phyloP scores from a whole-genome alignment of 2,888 invertebrate genomes.

The Rotaria sp. region DNA sequence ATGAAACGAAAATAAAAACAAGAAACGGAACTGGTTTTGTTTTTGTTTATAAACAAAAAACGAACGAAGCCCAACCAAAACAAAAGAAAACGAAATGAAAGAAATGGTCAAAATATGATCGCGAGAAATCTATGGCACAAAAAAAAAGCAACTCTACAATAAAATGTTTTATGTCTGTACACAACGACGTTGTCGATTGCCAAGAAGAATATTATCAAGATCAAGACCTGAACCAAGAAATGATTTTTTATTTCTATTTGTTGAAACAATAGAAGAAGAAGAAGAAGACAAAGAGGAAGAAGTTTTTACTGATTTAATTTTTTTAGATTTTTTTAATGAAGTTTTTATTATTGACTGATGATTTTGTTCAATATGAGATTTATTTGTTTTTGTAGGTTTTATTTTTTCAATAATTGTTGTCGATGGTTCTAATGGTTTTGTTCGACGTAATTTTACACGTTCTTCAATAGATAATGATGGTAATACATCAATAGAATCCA shows the following conservation, averaged over 20 bases:
- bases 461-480: constrained; percentile 29
- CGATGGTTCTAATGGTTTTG: neutral
- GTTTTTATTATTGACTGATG: neutral
- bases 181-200: constrained; percentile 17
- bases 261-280: neutral
- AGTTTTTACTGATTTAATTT: neutral
- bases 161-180: constrained; percentile 10
- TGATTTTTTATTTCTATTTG: neutral
- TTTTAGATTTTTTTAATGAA: neutral
- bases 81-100: neutral
- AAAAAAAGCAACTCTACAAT: neutral
- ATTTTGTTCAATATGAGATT: neutral
- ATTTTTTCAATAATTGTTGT: neutral
- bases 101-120: neutral
- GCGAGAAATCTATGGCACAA: neutral
- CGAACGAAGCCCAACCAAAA: neutral
- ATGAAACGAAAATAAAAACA: neutral
- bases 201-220: constrained; percentile 26
- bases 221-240: constrained; percentile 25
- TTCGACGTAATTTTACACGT: constrained; percentile 23
- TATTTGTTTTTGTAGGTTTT: neutral
- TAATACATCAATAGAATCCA: neutral
- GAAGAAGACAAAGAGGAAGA: no score
- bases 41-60: neutral
- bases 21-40: neutral